Conservation (phyloP, 1,140 invertebrate species). For the Lepidurus couesii region DNA sequence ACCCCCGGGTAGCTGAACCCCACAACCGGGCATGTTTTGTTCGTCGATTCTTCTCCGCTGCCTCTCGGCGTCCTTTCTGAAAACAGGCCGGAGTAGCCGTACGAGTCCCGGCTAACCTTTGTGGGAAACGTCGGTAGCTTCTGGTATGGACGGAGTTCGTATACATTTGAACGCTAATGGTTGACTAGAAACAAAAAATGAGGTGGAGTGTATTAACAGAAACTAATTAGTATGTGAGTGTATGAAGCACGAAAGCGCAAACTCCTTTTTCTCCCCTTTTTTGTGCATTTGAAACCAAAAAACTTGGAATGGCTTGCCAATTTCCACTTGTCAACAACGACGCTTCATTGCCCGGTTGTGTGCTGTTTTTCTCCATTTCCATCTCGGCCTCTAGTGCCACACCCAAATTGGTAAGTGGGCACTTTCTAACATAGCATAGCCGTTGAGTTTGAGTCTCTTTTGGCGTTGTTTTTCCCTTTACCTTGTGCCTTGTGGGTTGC, state of each 20-base stretch:
- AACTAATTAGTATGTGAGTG: not conserved
- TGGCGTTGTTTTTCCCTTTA: not conserved
- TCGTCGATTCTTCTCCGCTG: too few species aligned
- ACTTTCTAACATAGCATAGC: not conserved
- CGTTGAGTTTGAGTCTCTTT: not conserved
- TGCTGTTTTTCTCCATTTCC: not conserved
- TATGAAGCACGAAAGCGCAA: too few species aligned
- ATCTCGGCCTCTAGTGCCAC: not conserved
- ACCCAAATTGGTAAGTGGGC: conserved; percentile 3
- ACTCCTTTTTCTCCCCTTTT: too few species aligned
- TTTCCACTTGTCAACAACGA: conserved; percentile 14
- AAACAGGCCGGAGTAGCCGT: too few species aligned
- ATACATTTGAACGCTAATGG: not conserved
- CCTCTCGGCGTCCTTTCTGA: too few species aligned
- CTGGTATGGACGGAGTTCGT: too few species aligned
- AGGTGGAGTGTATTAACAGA: not conserved
- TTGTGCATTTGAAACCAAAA: not conserved
- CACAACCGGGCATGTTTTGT: too few species aligned
- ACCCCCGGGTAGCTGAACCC: too few species aligned
- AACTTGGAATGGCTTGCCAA: not conserved
- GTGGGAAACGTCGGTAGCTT: too few species aligned
- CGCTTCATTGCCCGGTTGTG: not conserved
- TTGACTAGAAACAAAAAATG: not conserved
- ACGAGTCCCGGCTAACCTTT: too few species aligned
- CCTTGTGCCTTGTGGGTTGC: not conserved